Conservation (phyloP, 2,888 invertebrate species). For the Apocheima hispidaria region DNA sequence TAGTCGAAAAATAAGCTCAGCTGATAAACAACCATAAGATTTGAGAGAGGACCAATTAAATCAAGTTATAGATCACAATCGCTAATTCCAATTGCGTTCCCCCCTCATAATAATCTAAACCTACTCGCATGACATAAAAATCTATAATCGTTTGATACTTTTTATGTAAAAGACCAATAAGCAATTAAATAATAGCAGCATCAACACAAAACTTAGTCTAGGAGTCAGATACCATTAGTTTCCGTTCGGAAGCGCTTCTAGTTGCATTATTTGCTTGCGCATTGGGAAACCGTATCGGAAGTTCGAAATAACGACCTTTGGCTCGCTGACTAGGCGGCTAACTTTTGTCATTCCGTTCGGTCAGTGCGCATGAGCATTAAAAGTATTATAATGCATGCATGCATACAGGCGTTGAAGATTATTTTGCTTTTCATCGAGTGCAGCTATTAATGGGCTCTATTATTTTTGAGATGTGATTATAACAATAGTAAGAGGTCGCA, state of each 20-base stretch:
- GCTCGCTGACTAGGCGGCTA: constrained; percentile 65
- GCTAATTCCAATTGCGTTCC: no score
- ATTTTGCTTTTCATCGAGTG: no score
- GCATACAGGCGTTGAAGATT: no score
- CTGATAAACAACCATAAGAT: no score
- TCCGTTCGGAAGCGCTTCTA: constrained; percentile 69
- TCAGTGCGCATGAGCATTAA: constrained; percentile 12
- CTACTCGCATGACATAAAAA: no score
- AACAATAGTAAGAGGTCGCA: no score
- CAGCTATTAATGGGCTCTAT: no score
- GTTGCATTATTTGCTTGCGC: constrained; percentile 79
- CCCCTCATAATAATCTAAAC: no score
- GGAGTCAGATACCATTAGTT: constrained; percentile 69
- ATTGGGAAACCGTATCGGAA: constrained; percentile 83
- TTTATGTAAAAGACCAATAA: constrained; percentile 22
- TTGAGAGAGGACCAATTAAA: background rate
- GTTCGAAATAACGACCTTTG: constrained; percentile 69
- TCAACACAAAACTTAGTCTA: constrained; percentile 68
- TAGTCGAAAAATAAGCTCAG: no score
- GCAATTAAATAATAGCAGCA: constrained; percentile 66
- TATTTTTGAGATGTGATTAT: no score
- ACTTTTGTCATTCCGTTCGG: constrained; percentile 40
- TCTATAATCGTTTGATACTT: background rate
- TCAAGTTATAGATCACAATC: no score
- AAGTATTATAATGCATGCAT: no score